A percentile compares a stretch with the other conserved stretches of the same genome.
Conservation (phyloP, 53 echinoderm and acorn worm genomes). For the Holothuria scabra region DNA sequence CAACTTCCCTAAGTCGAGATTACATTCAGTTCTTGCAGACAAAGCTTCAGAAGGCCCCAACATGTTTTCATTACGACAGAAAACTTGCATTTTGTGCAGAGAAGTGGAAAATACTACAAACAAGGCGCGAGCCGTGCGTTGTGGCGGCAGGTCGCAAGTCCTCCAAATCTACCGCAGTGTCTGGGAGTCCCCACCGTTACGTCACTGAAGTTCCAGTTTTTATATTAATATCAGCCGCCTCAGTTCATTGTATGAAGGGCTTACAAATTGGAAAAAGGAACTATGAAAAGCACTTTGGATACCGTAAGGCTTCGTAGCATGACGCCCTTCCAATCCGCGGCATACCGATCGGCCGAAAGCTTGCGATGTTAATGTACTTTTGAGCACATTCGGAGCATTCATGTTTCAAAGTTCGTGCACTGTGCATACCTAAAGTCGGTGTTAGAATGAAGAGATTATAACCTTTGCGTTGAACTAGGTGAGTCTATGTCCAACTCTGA, state of each 20-base stretch:
- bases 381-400: neutral
- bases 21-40: slow-evolving; percentile 48
- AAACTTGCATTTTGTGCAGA: slow-evolving; percentile 45
- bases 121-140: slow-evolving; percentile 36
- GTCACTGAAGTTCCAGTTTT: neutral
- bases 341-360: neutral
- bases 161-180: slow-evolving; percentile 8
- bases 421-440: no score
- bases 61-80: slow-evolving; percentile 51
- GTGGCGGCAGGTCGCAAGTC: slow-evolving; percentile 38
- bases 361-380: slow-evolving; percentile 28
- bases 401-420: slow-evolving; percentile 7
- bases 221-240: slow-evolving; percentile 2
- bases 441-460: no score
- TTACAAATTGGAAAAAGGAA: neutral
- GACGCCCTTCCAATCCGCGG: slow-evolving; percentile 9
- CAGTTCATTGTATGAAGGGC: slow-evolving; percentile 10
- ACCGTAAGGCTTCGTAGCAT: slow-evolving; percentile 4
- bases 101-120: slow-evolving; percentile 47
- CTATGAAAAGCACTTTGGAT: neutral
- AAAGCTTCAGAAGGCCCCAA: slow-evolving; percentile 48
- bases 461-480: no score
- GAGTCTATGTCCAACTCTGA: no score
- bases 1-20: slow-evolving; percentile 41
- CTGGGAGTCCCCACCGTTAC: slow-evolving; percentile 29